Base-by-base conservation (phyloP, 2,113 vertebrate species). In the Gulo gulo region DNA sequence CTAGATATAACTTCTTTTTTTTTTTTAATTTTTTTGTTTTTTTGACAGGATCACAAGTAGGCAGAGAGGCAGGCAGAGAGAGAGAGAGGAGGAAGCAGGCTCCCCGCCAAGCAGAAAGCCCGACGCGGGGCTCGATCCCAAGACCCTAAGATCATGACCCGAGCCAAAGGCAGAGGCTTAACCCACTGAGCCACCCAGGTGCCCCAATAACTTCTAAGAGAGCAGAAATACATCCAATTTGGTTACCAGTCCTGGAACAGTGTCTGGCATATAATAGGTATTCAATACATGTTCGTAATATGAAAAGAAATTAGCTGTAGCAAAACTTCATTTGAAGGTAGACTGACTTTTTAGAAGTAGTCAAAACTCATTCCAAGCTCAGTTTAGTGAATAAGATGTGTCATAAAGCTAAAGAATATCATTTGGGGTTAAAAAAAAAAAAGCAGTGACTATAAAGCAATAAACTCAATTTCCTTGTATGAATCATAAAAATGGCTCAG, bases 401-500 rank as follows among this genome's bases (percentile, higher is more conserved):
- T 81, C 65, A 87, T 8, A 59, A 95, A 93, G 26, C 24, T 95
- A 42, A 14, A 6, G 42, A 88, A 65, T 83, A 88, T 23, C 11
- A 79, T 67, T 94, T 90, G 45, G 34, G 13, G 20, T 84, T 71
- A 9, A 34, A 34, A 26, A 63, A 9, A 26, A 55, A 52, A 63
- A 81, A 57, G 83, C 20, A 82, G 71, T 47, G 52, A 96, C 26
- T 79, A 57, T 47, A 94, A 91, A 86, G 88, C 74, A 92, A 61
- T 85, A 85, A 91, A 76, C 18, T 76, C 59, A 36, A 96, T 78
- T 92, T 96, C 91, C 83, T 92, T 87, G 6, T 63, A 79, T 69
- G 55, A 96, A 39, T 80, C 87, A 63, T 16, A 76, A 82, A 57
- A 83, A 88, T 42, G 74, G 52, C 87, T 96, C 92, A 86, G 74